Evolutionary conservation across 2,888 invertebrate species (phyloP).

Genomic region (Lochmaea capreae): DNA sequence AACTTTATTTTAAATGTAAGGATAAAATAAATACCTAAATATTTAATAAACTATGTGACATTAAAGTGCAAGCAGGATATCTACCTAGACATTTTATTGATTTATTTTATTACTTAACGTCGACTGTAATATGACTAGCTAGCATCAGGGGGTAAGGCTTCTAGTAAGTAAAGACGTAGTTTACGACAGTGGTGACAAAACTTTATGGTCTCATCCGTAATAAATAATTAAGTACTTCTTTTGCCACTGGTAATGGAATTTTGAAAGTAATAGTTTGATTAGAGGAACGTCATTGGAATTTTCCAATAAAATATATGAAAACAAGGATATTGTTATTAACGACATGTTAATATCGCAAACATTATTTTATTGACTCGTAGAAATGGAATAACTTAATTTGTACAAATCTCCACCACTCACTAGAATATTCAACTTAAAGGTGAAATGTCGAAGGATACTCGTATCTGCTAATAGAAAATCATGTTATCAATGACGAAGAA

Average conservation of each 20-base stretch:
- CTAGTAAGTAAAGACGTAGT: slow-evolving; percentile 20
- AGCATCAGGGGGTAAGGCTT: slow-evolving; percentile 20
- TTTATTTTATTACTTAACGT: slow-evolving; percentile 16
- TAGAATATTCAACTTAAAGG: no score
- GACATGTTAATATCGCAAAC: no score
- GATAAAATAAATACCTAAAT: no score
- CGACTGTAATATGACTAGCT: slow-evolving; percentile 21
- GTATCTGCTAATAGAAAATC: no score
- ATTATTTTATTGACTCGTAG: no score
- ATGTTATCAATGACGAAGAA: no score
- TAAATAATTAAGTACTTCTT: not conserved
- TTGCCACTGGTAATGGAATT: not conserved
- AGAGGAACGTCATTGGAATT: not conserved
- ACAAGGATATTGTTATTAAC: no score
- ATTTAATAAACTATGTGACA: not conserved
- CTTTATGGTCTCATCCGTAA: slow-evolving; percentile 11
- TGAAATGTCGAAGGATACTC: no score
- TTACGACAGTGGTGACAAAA: slow-evolving; percentile 26
- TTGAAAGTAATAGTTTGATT: not conserved
- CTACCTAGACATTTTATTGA: slow-evolving; percentile 17
- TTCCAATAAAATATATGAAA: no score
- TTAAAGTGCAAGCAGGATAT: slow-evolving; percentile 6
- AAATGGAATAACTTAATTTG: no score
- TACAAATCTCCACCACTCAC: no score
- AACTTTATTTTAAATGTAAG: no score